Evolutionary conservation across 1,140 invertebrate species (phyloP).

Genomic region (Megathymus violae): DNA sequence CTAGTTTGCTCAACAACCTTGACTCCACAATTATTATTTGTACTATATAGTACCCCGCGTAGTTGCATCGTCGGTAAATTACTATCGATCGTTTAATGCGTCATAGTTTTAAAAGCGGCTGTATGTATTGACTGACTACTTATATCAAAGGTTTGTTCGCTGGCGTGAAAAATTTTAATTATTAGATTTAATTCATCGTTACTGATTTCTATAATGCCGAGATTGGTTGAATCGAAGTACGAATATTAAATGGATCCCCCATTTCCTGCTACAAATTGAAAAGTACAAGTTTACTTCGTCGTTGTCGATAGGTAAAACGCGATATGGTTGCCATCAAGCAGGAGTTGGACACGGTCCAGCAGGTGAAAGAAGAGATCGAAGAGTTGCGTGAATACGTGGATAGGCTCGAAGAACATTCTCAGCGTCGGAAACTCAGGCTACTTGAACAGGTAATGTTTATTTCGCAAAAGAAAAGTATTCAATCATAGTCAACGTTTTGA

Average conservation of each 20-base stretch:
- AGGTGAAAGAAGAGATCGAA: conserved; percentile 97
- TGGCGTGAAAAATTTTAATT: too few species aligned
- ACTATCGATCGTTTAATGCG: conserved; percentile 9
- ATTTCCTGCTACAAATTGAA: not conserved
- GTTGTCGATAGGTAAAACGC: conserved; percentile 89
- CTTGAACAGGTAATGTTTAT: conserved; percentile 90
- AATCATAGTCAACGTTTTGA: too few species aligned
- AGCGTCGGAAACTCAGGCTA: conserved; percentile 92
- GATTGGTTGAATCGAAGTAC: too few species aligned
- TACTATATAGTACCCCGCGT: not conserved
- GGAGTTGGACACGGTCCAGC: conserved; percentile 95
- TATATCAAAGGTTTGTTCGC: too few species aligned
- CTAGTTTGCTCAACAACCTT: not conserved
- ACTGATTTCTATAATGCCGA: too few species aligned
- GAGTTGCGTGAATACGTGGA: conserved; percentile 95
- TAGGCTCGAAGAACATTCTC: conserved; percentile 94
- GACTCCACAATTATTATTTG: not conserved
- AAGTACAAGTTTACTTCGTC: not conserved
- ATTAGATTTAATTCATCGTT: too few species aligned
- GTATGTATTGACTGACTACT: not conserved
- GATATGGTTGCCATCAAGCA: conserved; percentile 97
- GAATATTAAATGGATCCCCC: too few species aligned
- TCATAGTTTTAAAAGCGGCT: not conserved
- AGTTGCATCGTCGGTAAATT: conserved; percentile 8
- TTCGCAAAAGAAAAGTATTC: not conserved